Conservation (phyloP, 2,888 invertebrate genomes). For the Limnephilus marmoratus region DNA sequence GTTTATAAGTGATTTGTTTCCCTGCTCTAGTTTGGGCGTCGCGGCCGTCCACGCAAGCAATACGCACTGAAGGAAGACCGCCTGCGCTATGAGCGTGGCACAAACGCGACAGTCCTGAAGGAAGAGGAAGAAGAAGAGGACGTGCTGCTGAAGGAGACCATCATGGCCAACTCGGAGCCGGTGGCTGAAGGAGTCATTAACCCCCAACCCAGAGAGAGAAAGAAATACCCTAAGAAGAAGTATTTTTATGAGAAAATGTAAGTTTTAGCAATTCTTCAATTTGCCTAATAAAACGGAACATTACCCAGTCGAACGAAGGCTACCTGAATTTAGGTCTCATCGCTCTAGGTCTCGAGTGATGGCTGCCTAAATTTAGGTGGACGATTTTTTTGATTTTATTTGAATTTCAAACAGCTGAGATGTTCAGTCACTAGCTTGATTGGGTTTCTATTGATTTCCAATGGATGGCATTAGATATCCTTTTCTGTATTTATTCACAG, state of each 20-base stretch:
- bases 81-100: neutral
- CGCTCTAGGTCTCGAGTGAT: too few species aligned
- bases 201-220: constrained; percentile 72
- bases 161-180: constrained; percentile 75
- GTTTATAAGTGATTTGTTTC: neutral
- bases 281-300: too few species aligned
- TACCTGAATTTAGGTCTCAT: too few species aligned
- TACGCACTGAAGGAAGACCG: constrained; percentile 41
- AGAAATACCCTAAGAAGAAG: constrained; percentile 71
- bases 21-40: constrained; percentile 20
- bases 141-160: constrained; percentile 75
- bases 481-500: too few species aligned
- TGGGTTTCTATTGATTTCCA: too few species aligned
- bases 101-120: neutral
- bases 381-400: too few species aligned
- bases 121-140: constrained; percentile 69
- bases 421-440: too few species aligned
- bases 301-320: neutral
- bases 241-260: constrained; percentile 75
- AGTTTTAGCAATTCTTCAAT: neutral
- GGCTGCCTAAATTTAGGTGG: too few species aligned
- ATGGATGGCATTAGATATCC: too few species aligned
- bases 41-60: constrained; percentile 45
- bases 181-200: constrained; percentile 75
- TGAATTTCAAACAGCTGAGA: too few species aligned